Base-by-base conservation (phyloP, 2,113 vertebrate genomes). In the Capreolus pygargus region DNA sequence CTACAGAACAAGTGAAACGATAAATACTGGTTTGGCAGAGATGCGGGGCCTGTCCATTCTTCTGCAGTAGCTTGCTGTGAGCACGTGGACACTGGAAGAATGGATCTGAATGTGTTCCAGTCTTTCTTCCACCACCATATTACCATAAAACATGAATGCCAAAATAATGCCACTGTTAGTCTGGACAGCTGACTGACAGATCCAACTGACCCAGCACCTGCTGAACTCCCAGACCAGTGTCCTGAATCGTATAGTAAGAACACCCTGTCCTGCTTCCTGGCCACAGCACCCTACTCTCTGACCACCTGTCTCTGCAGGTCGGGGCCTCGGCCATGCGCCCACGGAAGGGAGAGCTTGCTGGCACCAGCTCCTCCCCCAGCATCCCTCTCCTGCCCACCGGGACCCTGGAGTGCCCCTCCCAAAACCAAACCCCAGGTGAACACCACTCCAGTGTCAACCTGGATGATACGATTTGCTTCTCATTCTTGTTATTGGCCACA, bases 141-240 rank as follows among this genome's bases (percentile, higher is more conserved):
- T 17, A 61, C 50, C 57, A 60, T 7, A 33, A 82, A n/a, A 47
- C 86, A 61, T 33, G 27, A 91, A 70, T 23, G 47, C 43, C 39
- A 89, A 60, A 95, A 64, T 55, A 67, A 90, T 3, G 58, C 60
- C 45, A 86, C 74, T 92, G 15, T 64, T 58, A n/a, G 61, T 85
- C 54, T 76, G 85, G 33, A 92, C 76, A 94, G 91, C 67, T 97
- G 95, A 98, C 45, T 93, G 95, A 92, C 97, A 94, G 85, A 91
- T 70, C 79, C 97, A 97, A 57, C 82, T 96, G 97, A 79, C 45
- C 4, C 25, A 33, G 45, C 96, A 98, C 93, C 95, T 98, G 96
- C 54, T 95, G 89, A 97, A 91, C 88, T 97, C 89, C 57, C 8
- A 0, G 79, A 91, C 88, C 15, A 0, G 82, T 17, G 94, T 95